Evolutionary conservation across 2,888 invertebrate species (phyloP), one percentile per base, ranked within the genome.

Genomic region (Andricus curvator): DNA sequence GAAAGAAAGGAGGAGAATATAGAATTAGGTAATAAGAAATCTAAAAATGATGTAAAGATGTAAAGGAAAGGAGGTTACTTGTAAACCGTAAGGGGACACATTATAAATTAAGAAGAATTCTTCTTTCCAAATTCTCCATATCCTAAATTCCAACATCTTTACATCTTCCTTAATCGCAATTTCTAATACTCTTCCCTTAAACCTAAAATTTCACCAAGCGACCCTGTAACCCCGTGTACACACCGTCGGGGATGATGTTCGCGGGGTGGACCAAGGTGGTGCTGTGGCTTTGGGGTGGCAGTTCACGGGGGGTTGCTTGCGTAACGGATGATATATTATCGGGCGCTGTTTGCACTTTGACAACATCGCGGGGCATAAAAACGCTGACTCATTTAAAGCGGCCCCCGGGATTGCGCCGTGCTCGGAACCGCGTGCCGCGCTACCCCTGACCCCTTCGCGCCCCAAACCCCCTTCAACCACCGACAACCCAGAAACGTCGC

Each of bases 351-450:
- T 92, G 92, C 92, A 91, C 92, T 92, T 92, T 92, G 92, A 92
- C 92, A 92, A 92, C 91, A 92, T 92, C 91, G 90, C 92, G 89
- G 90, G 90, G 90, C 91, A 92, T 92, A 92, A 93, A 93, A 93
- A 92, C 91, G 92, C 92, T 93, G 92, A 93, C 92, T 93, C 92
- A 92, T 93, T 93, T 93, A 92, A 92, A 92, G 89, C 92, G 90
- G 90, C 92, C 90, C 91, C 90, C 90, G 92, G 91, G 92, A 92
- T 92, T 92, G 91, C 89, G 88, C 85, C 84, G 85, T 81, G 85
- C 86, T 86, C 86, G 85, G 86, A 84, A 86, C 86, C 88, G 88
- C 88, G 88, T 88, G 88, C 88, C 87, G 80, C 86, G 78, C 87
- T 85, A 79, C 84, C 83, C 84, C 84, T 76, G 80, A 82, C 83